Evolutionary conservation across 2,797 vertebrate species (phyloP).

Genomic region (Eremophila alpestris): DNA sequence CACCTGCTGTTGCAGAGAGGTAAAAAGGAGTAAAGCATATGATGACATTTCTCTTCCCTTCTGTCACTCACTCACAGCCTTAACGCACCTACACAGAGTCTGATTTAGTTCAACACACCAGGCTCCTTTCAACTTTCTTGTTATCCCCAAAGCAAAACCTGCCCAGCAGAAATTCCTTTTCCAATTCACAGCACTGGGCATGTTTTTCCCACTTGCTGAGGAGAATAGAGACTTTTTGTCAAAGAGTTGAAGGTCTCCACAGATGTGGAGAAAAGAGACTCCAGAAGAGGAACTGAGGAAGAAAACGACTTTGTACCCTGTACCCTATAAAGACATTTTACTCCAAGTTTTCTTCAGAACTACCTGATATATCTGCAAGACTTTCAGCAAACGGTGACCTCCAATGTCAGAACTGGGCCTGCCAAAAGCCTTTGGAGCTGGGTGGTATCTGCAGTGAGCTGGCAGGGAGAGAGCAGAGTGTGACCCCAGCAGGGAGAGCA

Average conservation of each 20-base stretch:
- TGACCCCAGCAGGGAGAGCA: background rate
- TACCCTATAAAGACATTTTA: background rate
- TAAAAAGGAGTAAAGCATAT: background rate
- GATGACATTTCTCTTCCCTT: slow-evolving; percentile 21
- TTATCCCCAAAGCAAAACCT: background rate
- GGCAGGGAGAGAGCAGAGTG: slow-evolving; percentile 12
- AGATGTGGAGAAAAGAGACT: background rate
- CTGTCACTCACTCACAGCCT: background rate
- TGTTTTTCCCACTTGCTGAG: background rate
- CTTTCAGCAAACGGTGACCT: background rate
- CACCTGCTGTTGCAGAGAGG: background rate
- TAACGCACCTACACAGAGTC: background rate
- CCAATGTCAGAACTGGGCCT: background rate
- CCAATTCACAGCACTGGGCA: background rate
- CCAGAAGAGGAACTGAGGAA: background rate
- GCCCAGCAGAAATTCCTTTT: slow-evolving; percentile 16
- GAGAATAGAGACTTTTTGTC: background rate
- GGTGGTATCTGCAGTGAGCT: background rate
- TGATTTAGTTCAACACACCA: background rate
- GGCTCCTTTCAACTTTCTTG: background rate
- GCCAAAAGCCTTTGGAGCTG: background rate
- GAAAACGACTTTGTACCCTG: background rate
- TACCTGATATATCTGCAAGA: background rate
- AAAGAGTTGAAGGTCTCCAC: background rate
- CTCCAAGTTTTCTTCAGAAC: background rate